Percentiles rank a stretch among this genome's conserved stretches.
These are phyloP conservation scores for Drosophila bunnanda DNA, from an alignment of 2,888 invertebrate species.

Conservation along the genomic window DNA sequence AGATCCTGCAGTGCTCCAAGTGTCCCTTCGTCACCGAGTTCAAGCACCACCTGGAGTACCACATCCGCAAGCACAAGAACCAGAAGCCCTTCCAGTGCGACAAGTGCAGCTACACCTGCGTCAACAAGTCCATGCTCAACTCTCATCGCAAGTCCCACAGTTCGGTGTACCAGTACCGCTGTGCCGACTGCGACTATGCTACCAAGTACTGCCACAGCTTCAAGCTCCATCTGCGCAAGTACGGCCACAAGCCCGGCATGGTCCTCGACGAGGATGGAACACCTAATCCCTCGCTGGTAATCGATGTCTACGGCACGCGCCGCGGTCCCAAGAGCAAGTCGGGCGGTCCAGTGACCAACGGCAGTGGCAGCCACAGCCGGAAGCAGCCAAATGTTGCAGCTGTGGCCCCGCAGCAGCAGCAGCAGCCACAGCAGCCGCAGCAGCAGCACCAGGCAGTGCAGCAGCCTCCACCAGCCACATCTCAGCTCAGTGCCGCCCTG, in stretches of 20 bases:
- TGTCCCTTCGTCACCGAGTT: conserved; percentile 99
- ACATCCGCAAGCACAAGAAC: conserved; percentile 96
- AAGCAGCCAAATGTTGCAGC: conserved; percentile 42
- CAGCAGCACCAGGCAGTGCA: conserved; percentile 36
- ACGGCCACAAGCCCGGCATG: conserved; percentile 95
- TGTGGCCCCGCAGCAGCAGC: conserved; percentile 48
- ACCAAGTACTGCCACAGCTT: conserved; percentile 99
- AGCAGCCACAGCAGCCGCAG: conserved; percentile 5
- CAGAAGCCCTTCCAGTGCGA: conserved; percentile 97
- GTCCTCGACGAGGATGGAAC: conserved; percentile 95
- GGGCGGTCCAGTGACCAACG: conserved; percentile 48
- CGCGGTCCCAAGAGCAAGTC: conserved; percentile 91
- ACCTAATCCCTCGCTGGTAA: conserved; percentile 93
- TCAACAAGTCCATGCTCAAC: conserved; percentile 99
- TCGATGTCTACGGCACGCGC: conserved; percentile 95
- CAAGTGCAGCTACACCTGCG: conserved; percentile 95
- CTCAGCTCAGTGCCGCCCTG: conserved; percentile 82
- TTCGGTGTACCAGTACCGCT: conserved; percentile 95
- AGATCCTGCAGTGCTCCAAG: conserved; percentile 94
- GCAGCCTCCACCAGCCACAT: conserved; percentile 36
- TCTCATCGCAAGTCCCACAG: conserved; percentile 98
- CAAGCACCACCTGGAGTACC: conserved; percentile 99
- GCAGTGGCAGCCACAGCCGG: conserved; percentile 27
- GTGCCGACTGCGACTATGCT: conserved; percentile 96
- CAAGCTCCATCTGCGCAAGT: conserved; percentile 96